Evolutionary conservation across 2,888 invertebrate species (phyloP), one percentile per base, ranked within the genome.

Genomic region (Tetrapedia diversipes): DNA sequence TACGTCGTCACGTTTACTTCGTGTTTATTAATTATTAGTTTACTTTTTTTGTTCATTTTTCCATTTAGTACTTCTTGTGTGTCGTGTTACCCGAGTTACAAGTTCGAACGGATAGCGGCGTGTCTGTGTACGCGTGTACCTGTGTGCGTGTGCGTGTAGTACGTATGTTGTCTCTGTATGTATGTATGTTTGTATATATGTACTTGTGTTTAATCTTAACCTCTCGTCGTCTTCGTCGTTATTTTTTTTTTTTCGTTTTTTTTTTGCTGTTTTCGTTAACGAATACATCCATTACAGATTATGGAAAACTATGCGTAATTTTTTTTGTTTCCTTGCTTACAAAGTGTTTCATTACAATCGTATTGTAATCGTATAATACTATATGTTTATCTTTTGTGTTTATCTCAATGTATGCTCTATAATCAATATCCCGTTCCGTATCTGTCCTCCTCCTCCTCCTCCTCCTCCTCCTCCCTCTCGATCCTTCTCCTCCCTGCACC

Each of bases 301-400:
- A 86, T 88, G 87, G 88, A 88, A 88, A 88, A 88, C 88, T 88
- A 88, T 88, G 87, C 84, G 80, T 87, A 86, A 83, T 83, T 80
- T 84, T 77, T 80, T 79, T 70, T 80, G 72, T 59, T 72, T 73
- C 75, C 71, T 81, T 79, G 82, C 81, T 86, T 88, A 87, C 70
- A 88, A 87, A 87, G 82, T 85, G 83, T 87, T 57, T 81, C 83
- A 74, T 82, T 86, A 86, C 83, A 86, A 87, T 86, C 83, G 87
- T 88, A 87, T 86, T 84, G 80, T 88, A 88, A 85, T 86, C 84
- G 84, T 88, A 88, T 87, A 88, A 88, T 88, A 88, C 86, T 88
- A 86, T 88, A 86, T 86, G 83, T 87, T 82, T 86, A 81, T 68
- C 75, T 80, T 83, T 81, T 86, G 80, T 85, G 82, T 86, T n/a